A percentile compares a stretch with the other conserved stretches of the same genome.
These are phyloP conservation scores for Drosophila subpulchrella DNA, from an alignment of 1,140 invertebrate species.

Conservation along the genomic window DNA sequence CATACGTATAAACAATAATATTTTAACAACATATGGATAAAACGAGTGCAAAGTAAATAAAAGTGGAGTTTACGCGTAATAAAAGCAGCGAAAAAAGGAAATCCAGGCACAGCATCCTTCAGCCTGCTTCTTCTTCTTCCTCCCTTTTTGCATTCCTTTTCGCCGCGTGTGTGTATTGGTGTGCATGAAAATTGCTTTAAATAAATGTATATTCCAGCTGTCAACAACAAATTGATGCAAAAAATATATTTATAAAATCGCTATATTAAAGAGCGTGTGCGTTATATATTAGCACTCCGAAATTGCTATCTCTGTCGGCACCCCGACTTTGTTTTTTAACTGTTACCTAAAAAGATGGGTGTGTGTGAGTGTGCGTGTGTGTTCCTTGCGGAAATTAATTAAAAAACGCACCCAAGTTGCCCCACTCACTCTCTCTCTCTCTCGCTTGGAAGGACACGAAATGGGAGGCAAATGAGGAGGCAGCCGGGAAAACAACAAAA, in stretches of 20 bases:
- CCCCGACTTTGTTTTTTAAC: constrained; percentile 28
- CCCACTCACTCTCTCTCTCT: not conserved
- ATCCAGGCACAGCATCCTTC: constrained; percentile 60
- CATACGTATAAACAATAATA: not conserved
- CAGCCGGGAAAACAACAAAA: not conserved
- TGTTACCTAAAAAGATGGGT: constrained; percentile 21
- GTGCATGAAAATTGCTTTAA: constrained; percentile 42
- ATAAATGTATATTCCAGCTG: constrained; percentile 29
- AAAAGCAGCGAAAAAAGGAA: constrained; percentile 26
- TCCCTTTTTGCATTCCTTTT: constrained; percentile 45
- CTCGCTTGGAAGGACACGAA: constrained; percentile 6
- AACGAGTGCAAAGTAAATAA: constrained; percentile 1
- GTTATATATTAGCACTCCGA: constrained; percentile 29
- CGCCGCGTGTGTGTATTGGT: constrained; percentile 13
- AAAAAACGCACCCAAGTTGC: constrained; percentile 13
- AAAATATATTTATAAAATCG: constrained; percentile 22
- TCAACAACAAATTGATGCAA: constrained; percentile 37
- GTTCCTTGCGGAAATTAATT: constrained; percentile 9
- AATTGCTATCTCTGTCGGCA: constrained; percentile 9
- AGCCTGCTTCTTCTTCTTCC: constrained; percentile 30
- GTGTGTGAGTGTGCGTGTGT: constrained; percentile 9
- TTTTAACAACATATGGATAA: not conserved
- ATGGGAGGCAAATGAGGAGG: constrained; percentile 3
- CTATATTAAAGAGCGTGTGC: constrained; percentile 2
- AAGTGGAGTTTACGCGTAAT: not conserved